Evolutionary conservation across 23 tunicate species (phyloP).

Genomic region (Oikopleura albicans): DNA sequence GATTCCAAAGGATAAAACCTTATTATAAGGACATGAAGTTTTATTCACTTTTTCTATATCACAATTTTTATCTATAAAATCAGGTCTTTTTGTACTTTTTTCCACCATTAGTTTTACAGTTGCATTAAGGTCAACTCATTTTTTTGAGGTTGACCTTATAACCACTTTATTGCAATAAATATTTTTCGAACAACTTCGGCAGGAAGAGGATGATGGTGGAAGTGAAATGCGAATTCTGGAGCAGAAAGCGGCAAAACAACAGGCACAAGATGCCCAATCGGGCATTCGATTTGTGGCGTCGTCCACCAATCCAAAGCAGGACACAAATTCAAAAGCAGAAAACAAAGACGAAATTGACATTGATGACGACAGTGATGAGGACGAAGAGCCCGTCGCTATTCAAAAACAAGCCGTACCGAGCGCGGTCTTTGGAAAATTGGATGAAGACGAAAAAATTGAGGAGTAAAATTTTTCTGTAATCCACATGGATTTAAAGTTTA

Average conservation of each 20-base stretch:
- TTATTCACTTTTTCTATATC: too few species aligned
- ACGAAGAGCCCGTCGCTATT: constrained; percentile 19
- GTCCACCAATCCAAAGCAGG: constrained; percentile 35
- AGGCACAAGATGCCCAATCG: constrained; percentile 26
- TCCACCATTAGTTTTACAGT: too few species aligned
- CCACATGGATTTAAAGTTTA: too few species aligned
- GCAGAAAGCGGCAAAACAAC: constrained; percentile 59
- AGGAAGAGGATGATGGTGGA: constrained; percentile 28
- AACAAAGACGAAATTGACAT: constrained; percentile 75
- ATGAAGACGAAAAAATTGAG: not conserved
- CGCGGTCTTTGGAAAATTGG: constrained; percentile 69
- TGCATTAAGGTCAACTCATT: too few species aligned
- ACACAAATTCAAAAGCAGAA: constrained; percentile 19
- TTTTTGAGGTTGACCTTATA: too few species aligned
- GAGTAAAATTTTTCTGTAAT: too few species aligned
- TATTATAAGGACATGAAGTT: too few species aligned
- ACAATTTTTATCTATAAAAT: too few species aligned
- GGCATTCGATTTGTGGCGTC: not conserved
- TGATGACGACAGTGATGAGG: constrained; percentile 10
- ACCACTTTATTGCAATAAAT: too few species aligned
- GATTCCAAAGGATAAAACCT: too few species aligned
- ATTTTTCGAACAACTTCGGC: too few species aligned
- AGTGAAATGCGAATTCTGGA: constrained; percentile 79
- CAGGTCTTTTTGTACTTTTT: too few species aligned
- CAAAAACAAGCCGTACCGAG: constrained; percentile 42